Conservation (phyloP, 2,797 vertebrate genomes). For the Sebastes trivittatus region DNA sequence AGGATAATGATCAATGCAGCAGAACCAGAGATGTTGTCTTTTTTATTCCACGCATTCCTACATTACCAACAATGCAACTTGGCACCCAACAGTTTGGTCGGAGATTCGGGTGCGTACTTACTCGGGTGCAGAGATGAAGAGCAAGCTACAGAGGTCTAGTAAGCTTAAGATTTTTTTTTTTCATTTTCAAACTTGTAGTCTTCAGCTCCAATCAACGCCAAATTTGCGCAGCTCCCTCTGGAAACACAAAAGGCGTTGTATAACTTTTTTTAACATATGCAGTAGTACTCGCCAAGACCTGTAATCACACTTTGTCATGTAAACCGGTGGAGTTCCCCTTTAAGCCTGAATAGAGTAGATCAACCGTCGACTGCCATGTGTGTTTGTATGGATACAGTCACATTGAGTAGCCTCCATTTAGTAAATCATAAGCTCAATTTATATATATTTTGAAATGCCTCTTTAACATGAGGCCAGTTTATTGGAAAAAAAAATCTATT, state of each 20-base stretch:
- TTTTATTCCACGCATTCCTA: neutral
- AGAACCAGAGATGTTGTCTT: neutral
- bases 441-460: neutral
- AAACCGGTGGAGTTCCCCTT: neutral
- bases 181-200: neutral
- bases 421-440: neutral
- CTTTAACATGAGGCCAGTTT: neutral
- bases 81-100: rapidly evolving
- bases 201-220: neutral
- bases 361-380: neutral
- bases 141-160: neutral
- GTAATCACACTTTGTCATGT: neutral
- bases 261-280: neutral
- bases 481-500: neutral
- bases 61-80: neutral
- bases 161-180: neutral
- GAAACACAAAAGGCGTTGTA: neutral
- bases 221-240: neutral
- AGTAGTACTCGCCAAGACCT: neutral
- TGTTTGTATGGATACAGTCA: neutral
- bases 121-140: neutral
- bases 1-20: too few relatives aligned
- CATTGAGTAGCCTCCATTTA: neutral
- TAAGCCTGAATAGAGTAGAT: neutral
- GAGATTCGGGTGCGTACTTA: neutral